Percentiles rank a stretch among this genome's conserved stretches.
Evolutionary conservation across 2,797 vertebrate species (phyloP).

Genomic region (Schizopygopsis pylzovi): DNA sequence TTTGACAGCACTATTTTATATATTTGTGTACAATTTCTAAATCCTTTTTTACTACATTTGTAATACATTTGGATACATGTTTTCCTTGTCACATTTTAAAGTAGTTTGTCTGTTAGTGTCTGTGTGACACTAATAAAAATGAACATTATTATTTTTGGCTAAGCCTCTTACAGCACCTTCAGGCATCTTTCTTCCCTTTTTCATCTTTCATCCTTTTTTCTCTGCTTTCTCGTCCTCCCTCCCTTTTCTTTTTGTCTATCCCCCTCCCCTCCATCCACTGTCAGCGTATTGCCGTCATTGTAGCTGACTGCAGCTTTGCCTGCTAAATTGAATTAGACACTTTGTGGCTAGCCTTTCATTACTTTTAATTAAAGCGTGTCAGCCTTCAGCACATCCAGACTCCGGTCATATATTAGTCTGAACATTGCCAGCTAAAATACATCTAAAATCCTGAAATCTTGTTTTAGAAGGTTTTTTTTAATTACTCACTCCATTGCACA

Average conservation of each 20-base stretch:
- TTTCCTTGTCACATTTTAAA: not conserved
- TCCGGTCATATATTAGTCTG: not conserved
- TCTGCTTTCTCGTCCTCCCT: not conserved
- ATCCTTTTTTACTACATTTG: not conserved
- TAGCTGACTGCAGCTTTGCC: constrained; percentile 44
- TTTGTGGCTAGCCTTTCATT: constrained; percentile 37
- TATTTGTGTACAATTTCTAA: not conserved
- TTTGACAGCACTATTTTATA: not conserved
- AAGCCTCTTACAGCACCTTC: not conserved
- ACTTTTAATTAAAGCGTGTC: constrained; percentile 48
- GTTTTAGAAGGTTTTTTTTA: constrained; percentile 23
- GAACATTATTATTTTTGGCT: constrained; percentile 5
- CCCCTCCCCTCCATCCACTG: constrained; percentile 10
- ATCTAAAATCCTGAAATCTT: constrained; percentile 7
- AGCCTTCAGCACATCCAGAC: constrained; percentile 17
- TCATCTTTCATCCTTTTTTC: not conserved
- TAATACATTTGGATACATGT: not conserved
- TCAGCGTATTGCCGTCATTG: constrained; percentile 29
- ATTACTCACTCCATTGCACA: not conserved
- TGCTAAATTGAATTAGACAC: constrained; percentile 41
- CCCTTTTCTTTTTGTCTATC: not conserved
- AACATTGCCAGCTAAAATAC: not conserved
- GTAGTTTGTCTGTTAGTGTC: not conserved
- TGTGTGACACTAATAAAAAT: not conserved
- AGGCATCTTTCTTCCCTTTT: not conserved